phyloP scores from a whole-genome alignment of 2,113 vertebrate genomes.

The Parotia lawesii region DNA sequence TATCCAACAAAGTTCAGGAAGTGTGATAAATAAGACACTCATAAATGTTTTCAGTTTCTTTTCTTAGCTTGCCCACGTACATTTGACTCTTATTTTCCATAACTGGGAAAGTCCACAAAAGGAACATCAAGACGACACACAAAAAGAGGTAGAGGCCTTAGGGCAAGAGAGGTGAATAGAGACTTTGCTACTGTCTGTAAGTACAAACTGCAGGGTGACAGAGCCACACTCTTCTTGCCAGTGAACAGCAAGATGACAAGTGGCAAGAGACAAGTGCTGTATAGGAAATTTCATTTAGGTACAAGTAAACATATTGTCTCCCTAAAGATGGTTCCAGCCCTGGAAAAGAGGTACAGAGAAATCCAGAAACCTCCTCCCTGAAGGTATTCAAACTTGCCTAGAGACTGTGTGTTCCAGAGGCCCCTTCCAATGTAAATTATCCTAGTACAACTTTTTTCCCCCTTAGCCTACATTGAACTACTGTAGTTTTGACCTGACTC shows the following conservation, averaged over 20 bases:
- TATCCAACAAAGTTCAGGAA: not conserved
- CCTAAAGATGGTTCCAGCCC: not conserved
- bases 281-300: not conserved
- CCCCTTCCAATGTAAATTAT: not conserved
- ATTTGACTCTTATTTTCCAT: not conserved
- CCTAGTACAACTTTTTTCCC: not conserved
- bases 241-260: not conserved
- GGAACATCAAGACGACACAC: not conserved
- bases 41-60: not conserved
- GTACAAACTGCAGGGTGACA: not conserved
- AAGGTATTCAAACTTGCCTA: not conserved
- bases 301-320: not conserved
- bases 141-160: not conserved
- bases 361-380: not conserved
- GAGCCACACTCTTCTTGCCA: not conserved
- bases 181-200: not conserved
- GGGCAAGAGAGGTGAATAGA: not conserved
- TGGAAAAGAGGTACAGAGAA: not conserved
- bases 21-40: not conserved
- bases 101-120: not conserved
- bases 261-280: not conserved
- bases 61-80: not conserved
- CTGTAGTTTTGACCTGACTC: not conserved
- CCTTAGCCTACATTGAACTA: not conserved
- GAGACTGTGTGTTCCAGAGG: not conserved